A percentile compares a stretch with the other conserved stretches of the same genome.
phyloP scores from a whole-genome alignment of 2,888 invertebrate species.

The Ferrisia virgata region DNA sequence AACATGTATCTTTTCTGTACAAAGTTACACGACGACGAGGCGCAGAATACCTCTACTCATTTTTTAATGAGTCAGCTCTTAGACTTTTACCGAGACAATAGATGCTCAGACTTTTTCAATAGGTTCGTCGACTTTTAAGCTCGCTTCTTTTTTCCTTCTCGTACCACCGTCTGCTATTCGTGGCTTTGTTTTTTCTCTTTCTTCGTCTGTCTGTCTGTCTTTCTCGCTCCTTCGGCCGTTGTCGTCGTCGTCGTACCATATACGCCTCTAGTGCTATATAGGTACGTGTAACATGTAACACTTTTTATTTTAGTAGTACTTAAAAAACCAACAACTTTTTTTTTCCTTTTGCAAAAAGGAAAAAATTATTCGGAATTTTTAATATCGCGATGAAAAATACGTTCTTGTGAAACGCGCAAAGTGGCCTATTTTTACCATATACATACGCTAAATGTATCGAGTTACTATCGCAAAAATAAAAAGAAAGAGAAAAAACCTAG shows the following conservation, averaged over 20 bases:
- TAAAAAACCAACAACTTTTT: slow-evolving; percentile 29
- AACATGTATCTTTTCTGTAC: slow-evolving; percentile 42
- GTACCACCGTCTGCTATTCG: neutral
- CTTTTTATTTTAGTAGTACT: slow-evolving; percentile 41
- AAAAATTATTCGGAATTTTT: slow-evolving; percentile 37
- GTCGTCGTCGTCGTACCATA: neutral
- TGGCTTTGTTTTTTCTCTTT: neutral
- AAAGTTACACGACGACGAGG: slow-evolving; percentile 31
- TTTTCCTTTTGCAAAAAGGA: slow-evolving; percentile 4
- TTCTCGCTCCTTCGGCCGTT: no score
- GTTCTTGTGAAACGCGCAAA: slow-evolving; percentile 7
- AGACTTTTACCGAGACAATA: slow-evolving; percentile 44
- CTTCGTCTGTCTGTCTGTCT: neutral
- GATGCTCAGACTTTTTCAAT: slow-evolving; percentile 46
- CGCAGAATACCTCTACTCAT: slow-evolving; percentile 44
- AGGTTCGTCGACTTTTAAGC: slow-evolving; percentile 45
- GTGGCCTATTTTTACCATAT: neutral
- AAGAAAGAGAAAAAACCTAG: neutral
- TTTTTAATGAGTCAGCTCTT: slow-evolving; percentile 46
- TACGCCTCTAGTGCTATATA: neutral
- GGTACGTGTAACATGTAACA: slow-evolving; percentile 44
- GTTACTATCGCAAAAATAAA: neutral
- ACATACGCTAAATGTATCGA: neutral
- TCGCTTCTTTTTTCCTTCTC: slow-evolving; percentile 28
- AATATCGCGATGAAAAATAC: slow-evolving; percentile 35